phyloP scores from a whole-genome alignment of 2,797 vertebrate species.

The Xerus rutilus region DNA sequence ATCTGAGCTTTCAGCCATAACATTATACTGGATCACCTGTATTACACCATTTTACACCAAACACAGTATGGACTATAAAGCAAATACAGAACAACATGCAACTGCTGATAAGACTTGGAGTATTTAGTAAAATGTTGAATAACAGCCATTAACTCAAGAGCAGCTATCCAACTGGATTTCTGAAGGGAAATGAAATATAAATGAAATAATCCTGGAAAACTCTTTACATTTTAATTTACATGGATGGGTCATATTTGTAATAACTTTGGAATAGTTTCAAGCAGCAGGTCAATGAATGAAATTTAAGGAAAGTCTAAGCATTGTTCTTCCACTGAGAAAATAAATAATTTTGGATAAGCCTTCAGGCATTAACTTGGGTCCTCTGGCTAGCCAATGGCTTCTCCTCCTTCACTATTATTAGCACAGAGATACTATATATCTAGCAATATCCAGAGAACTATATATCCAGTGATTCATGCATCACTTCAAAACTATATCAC shows the following conservation, averaged over 20 bases:
- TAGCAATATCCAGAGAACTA: no score
- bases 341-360: neutral
- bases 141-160: slow-evolving; percentile 4
- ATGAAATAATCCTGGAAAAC: neutral
- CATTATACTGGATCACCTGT: neutral
- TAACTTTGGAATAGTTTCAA: slow-evolving; percentile 21
- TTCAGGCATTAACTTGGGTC: neutral
- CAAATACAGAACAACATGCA: neutral
- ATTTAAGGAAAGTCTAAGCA: neutral
- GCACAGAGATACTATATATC: neutral
- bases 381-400: neutral
- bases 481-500: neutral
- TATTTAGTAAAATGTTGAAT: neutral
- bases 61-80: neutral
- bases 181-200: neutral
- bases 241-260: neutral
- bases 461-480: neutral
- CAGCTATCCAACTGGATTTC: neutral
- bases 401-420: neutral
- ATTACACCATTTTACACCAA: neutral
- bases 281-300: neutral
- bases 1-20: neutral
- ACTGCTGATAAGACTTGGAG: neutral
- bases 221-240: neutral
- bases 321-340: neutral